These are phyloP conservation scores for Cyaniris semiargus DNA, from an alignment of 2,888 invertebrate species.

Conservation along the genomic window DNA sequence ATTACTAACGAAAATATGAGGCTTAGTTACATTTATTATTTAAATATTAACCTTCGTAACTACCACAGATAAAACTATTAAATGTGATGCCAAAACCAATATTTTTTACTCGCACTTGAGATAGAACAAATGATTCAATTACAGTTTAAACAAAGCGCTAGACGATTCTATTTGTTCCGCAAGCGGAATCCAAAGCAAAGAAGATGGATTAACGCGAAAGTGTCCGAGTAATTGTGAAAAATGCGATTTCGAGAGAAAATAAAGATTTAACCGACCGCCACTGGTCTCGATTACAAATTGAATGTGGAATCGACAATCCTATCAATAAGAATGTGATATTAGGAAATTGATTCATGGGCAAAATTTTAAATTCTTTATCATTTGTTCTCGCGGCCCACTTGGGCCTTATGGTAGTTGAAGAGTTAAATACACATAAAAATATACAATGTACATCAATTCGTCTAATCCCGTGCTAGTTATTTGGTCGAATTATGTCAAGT, in stretches of 20 bases:
- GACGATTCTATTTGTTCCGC: slow-evolving; percentile 63
- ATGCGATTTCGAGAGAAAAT: slow-evolving; percentile 65
- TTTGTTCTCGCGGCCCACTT: too few species aligned
- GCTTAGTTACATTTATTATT: too few species aligned
- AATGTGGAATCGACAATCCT: slow-evolving; percentile 65
- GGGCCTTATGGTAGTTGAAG: too few species aligned
- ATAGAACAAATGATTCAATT: slow-evolving; percentile 45
- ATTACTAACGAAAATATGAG: too few species aligned
- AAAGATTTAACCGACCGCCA: slow-evolving; percentile 52
- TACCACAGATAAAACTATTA: not conserved
- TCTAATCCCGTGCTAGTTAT: too few species aligned
- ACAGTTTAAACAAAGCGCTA: slow-evolving; percentile 56
- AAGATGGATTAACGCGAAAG: slow-evolving; percentile 75
- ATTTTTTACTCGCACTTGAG: not conserved
- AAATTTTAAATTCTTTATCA: too few species aligned
- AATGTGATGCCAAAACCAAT: not conserved
- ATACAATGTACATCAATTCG: too few species aligned
- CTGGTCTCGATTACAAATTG: slow-evolving; percentile 44
- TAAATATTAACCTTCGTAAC: too few species aligned
- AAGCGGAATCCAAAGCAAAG: slow-evolving; percentile 72
- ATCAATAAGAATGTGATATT: slow-evolving; percentile 66
- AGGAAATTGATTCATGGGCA: not conserved
- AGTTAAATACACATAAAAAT: too few species aligned
- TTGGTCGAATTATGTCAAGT: too few species aligned
- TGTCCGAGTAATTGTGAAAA: slow-evolving; percentile 78